Conservation (phyloP, 2,888 invertebrate genomes). For the Habrosyne pyritoides region DNA sequence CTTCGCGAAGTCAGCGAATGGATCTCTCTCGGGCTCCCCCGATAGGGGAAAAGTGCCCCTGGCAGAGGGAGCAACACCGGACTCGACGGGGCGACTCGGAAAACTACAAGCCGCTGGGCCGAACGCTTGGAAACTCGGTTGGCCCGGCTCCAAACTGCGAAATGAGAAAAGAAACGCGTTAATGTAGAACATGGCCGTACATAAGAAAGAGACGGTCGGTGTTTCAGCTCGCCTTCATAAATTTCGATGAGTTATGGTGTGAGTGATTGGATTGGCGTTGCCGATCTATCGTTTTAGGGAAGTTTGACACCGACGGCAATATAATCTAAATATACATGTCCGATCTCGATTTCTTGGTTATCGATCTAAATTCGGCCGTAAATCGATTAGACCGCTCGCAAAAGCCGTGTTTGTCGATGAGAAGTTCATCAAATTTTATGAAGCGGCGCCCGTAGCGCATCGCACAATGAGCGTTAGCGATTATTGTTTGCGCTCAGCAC, state of each 20-base stretch:
- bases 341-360: slow-evolving; percentile 41
- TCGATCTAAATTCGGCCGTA: slow-evolving; percentile 43
- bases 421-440: not conserved
- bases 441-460: not conserved
- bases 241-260: slow-evolving; percentile 77
- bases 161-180: slow-evolving; percentile 82
- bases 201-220: slow-evolving; percentile 75
- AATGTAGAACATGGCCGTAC: slow-evolving; percentile 71
- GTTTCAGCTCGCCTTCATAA: slow-evolving; percentile 71
- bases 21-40: slow-evolving; percentile 66
- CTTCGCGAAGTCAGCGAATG: slow-evolving; percentile 57
- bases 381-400: slow-evolving; percentile 31
- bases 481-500: not conserved
- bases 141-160: slow-evolving; percentile 84
- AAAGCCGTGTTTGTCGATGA: slow-evolving; percentile 8
- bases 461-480: not conserved
- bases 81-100: slow-evolving; percentile 77
- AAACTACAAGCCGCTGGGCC: slow-evolving; percentile 79
- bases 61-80: slow-evolving; percentile 68
- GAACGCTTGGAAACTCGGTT: slow-evolving; percentile 82
- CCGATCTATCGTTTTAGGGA: slow-evolving; percentile 71
- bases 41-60: slow-evolving; percentile 53
- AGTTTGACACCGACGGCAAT: slow-evolving; percentile 73
- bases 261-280: slow-evolving; percentile 76
- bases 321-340: slow-evolving; percentile 68